A percentile compares a stretch with the other conserved stretches of the same genome.
These are phyloP conservation scores for Salvelinus namaycush DNA, from an alignment of 2,113 vertebrate genomes.

Conservation along the genomic window DNA sequence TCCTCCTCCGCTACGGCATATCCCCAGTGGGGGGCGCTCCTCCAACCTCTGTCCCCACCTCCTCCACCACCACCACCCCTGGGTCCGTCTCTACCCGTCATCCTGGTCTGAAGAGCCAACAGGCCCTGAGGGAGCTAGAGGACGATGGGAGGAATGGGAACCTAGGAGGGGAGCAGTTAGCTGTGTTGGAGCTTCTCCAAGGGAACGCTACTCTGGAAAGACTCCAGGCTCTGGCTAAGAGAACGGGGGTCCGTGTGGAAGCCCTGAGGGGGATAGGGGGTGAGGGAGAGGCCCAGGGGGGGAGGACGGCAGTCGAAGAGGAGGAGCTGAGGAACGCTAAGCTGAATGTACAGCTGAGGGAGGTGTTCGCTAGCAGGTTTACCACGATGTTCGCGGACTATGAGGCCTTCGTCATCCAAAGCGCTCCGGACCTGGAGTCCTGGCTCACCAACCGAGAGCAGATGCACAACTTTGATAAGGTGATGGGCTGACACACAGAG, in stretches of 20 bases:
- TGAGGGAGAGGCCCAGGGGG: constrained; percentile 42
- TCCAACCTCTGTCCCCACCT: constrained; percentile 70
- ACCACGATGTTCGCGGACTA: constrained; percentile 89
- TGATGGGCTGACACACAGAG: constrained; percentile 45
- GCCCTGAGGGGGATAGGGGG: constrained; percentile 62
- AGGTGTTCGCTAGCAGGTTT: constrained; percentile 89
- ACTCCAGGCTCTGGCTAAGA: constrained; percentile 83
- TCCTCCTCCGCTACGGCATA: constrained; percentile 82
- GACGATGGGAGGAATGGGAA: constrained; percentile 88
- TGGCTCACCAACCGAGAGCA: constrained; percentile 92
- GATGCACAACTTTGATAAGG: constrained; percentile 97
- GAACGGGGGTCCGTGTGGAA: constrained; percentile 83
- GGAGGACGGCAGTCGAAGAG: constrained; percentile 73
- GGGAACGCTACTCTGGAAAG: constrained; percentile 85
- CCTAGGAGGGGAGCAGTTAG: constrained; percentile 74
- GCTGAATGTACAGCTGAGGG: constrained; percentile 86
- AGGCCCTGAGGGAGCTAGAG: constrained; percentile 78
- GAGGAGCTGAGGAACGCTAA: constrained; percentile 82
- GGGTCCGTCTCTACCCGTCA: constrained; percentile 71
- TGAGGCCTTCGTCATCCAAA: constrained; percentile 91
- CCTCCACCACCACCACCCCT: constrained; percentile 67
- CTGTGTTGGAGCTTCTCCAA: constrained; percentile 83
- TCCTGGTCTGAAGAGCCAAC: constrained; percentile 74
- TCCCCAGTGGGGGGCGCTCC: constrained; percentile 74
- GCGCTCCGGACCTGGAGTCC: constrained; percentile 84